Evolutionary conservation across 2,888 invertebrate genomes (phyloP).

Genomic region (Andrena bucephala): DNA sequence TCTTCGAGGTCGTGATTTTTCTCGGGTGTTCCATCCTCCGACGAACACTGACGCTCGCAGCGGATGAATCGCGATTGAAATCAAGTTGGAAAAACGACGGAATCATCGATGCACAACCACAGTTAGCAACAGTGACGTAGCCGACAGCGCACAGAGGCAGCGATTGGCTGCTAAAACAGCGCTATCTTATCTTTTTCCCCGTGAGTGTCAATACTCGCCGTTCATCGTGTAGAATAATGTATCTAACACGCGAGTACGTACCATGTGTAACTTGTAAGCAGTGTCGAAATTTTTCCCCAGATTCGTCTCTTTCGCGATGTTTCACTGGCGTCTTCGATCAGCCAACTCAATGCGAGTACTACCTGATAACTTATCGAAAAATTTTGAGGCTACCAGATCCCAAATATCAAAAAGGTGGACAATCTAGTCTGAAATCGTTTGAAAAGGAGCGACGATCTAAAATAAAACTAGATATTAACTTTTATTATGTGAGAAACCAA

Average conservation of each 20-base stretch:
- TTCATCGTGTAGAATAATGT: slow-evolving; percentile 53
- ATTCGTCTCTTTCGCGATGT: not conserved
- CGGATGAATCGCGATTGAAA: slow-evolving; percentile 2
- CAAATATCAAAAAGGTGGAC: too few relatives aligned
- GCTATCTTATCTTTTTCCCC: slow-evolving; percentile 75
- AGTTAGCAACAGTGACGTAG: slow-evolving; percentile 71
- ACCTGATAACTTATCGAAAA: not conserved
- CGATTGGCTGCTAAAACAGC: slow-evolving; percentile 73
- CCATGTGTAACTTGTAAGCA: slow-evolving; percentile 24
- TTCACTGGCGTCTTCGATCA: not conserved
- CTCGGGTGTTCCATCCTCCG: not conserved
- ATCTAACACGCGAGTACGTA: slow-evolving; percentile 14
- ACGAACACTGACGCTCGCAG: not conserved
- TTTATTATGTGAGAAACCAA: too few relatives aligned
- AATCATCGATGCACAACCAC: slow-evolving; percentile 58
- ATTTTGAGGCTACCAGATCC: too few relatives aligned
- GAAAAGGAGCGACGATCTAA: too few relatives aligned
- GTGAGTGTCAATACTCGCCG: slow-evolving; percentile 74
- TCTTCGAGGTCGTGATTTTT: slow-evolving; percentile 1
- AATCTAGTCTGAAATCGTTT: too few relatives aligned
- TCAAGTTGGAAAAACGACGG: slow-evolving; percentile 32
- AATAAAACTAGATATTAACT: too few relatives aligned
- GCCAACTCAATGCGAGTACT: not conserved
- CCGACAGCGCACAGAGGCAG: slow-evolving; percentile 59
- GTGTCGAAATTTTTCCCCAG: slow-evolving; percentile 15